These are phyloP conservation scores for Eilema depressum DNA, from an alignment of 2,888 invertebrate species.

Conservation along the genomic window DNA sequence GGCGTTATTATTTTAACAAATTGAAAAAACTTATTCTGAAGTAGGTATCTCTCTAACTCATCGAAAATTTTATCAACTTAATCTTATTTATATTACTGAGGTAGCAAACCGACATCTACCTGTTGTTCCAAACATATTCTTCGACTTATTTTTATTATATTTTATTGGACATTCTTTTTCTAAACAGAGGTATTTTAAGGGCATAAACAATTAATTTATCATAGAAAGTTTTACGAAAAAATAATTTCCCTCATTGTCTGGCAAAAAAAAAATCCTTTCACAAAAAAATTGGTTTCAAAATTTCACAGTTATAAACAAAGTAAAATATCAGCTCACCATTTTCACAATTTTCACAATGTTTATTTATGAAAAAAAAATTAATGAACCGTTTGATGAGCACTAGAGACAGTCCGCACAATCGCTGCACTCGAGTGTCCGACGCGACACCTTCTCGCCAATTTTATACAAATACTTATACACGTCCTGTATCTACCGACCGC, in stretches of 20 bases:
- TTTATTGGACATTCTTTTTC: neutral
- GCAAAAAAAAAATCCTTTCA: no score
- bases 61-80: neutral
- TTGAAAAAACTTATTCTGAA: neutral
- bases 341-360: slow-evolving; percentile 33
- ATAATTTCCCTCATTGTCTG: neutral
- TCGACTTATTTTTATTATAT: neutral
- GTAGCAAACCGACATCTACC: neutral
- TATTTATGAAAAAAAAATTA: slow-evolving; percentile 27
- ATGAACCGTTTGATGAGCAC: slow-evolving; percentile 31
- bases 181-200: neutral
- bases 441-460: slow-evolving; percentile 51
- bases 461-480: slow-evolving; percentile 67
- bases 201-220: no score
- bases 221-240: neutral
- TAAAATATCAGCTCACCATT: slow-evolving; percentile 46
- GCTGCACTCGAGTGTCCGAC: slow-evolving; percentile 57
- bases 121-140: neutral
- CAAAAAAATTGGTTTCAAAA: neutral
- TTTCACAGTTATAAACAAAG: neutral
- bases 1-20: neutral
- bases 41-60: neutral
- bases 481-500: slow-evolving; percentile 31
- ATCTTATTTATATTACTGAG: neutral
- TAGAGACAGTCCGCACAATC: slow-evolving; percentile 45